A percentile compares a stretch with the other conserved stretches of the same genome.
phyloP scores from a whole-genome alignment of 2,888 invertebrate species.

The Anodontia alba region DNA sequence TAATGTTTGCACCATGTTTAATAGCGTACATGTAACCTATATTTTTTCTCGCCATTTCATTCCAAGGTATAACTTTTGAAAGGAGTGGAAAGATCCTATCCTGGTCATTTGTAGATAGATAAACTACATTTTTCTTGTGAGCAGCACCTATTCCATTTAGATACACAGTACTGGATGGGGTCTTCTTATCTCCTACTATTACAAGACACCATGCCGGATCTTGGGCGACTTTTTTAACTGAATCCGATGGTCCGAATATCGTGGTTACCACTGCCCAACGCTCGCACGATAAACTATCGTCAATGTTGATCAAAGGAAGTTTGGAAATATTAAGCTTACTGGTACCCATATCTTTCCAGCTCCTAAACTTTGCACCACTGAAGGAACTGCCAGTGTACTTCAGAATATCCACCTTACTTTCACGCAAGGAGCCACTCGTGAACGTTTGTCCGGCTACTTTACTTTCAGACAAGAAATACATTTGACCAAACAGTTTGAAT shows the following conservation, averaged over 20 bases:
- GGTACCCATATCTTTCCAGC: background rate
- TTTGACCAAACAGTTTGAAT: background rate
- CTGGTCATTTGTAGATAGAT: constrained; percentile 20
- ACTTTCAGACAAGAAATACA: background rate
- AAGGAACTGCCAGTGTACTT: background rate
- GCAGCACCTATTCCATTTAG: background rate
- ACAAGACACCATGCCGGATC: constrained; percentile 19
- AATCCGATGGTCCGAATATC: constrained; percentile 8
- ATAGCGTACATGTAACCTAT: constrained; percentile 46
- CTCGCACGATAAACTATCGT: background rate
- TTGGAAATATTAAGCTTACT: background rate
- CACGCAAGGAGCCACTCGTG: no score
- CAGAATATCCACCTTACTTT: background rate
- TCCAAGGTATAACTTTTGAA: constrained; percentile 21
- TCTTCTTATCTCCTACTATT: constrained; percentile 19
- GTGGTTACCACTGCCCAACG: constrained; percentile 30
- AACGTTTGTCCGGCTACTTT: no score
- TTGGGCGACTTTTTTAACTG: constrained; percentile 2
- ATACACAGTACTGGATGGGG: background rate
- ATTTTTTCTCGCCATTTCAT: constrained; percentile 35
- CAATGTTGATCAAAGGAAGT: background rate
- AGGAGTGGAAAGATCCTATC: constrained; percentile 12
- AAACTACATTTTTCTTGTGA: background rate
- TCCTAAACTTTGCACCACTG: background rate
- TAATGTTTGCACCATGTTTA: constrained; percentile 26